Evolutionary conservation across 2,888 invertebrate species (phyloP).

Genomic region (Rotaria socialis): DNA sequence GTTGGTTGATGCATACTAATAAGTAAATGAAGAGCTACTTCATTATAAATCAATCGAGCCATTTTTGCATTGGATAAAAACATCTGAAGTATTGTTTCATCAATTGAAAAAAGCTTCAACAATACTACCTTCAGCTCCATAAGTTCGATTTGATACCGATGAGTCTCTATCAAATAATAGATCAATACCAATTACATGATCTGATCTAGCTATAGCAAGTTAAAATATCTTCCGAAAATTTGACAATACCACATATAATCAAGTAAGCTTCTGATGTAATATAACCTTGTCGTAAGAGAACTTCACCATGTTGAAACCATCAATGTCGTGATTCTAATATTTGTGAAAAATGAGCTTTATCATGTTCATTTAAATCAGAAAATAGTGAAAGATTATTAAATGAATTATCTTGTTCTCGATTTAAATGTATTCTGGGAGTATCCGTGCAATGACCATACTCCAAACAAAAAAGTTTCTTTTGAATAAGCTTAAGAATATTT

Average conservation of each 20-base stretch:
- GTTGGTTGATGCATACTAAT: background rate
- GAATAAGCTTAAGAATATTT: background rate
- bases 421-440: background rate
- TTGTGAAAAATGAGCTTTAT: background rate
- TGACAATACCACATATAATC: background rate
- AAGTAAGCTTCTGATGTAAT: background rate
- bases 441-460: background rate
- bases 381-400: background rate
- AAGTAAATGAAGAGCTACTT: background rate
- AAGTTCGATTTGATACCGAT: background rate
- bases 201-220: background rate
- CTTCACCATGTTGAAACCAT: background rate
- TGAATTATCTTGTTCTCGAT: background rate
- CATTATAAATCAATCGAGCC: background rate
- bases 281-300: background rate
- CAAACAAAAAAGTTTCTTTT: background rate
- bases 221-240: background rate
- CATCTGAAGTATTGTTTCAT: background rate
- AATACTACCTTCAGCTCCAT: background rate
- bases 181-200: conserved; percentile 2
- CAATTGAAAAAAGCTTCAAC: background rate
- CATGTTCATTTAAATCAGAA: background rate
- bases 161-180: background rate
- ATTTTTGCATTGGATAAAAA: background rate
- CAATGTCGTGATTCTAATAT: background rate